Conservation (phyloP, 2,888 invertebrate species). For the Trissolcus japonicus region DNA sequence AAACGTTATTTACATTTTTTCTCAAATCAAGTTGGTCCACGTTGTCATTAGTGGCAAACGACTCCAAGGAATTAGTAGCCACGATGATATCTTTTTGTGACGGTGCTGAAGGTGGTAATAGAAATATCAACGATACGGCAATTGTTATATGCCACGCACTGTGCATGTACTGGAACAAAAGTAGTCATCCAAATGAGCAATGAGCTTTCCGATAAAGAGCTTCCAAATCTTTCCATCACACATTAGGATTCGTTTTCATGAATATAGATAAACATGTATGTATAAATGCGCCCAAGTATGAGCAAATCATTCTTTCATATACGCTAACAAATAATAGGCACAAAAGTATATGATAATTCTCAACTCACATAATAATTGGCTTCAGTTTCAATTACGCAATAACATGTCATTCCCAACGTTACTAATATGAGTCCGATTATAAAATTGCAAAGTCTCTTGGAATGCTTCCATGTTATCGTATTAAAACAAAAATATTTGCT, state of each 20-base stretch:
- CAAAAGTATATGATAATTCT: not conserved
- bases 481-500: constrained; percentile 63
- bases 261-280: no score
- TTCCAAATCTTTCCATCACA: no score
- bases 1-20: constrained; percentile 7
- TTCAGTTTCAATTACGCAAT: constrained; percentile 79
- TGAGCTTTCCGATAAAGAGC: not conserved
- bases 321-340: not conserved
- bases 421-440: constrained; percentile 78
- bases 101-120: constrained; percentile 74
- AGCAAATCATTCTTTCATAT: no score
- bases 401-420: constrained; percentile 77
- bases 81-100: constrained; percentile 50
- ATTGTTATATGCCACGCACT: constrained; percentile 81
- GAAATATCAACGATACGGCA: constrained; percentile 78
- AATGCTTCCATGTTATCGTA: constrained; percentile 62
- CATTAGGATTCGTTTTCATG: no score
- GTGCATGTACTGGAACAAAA: constrained; percentile 77
- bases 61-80: constrained; percentile 38
- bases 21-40: no score
- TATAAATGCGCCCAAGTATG: no score
- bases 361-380: constrained; percentile 78
- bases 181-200: not conserved
- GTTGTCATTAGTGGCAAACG: constrained; percentile 36
- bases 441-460: constrained; percentile 65